Conservation (phyloP, 2,888 invertebrate species). For the Silvanus unidentatus region DNA sequence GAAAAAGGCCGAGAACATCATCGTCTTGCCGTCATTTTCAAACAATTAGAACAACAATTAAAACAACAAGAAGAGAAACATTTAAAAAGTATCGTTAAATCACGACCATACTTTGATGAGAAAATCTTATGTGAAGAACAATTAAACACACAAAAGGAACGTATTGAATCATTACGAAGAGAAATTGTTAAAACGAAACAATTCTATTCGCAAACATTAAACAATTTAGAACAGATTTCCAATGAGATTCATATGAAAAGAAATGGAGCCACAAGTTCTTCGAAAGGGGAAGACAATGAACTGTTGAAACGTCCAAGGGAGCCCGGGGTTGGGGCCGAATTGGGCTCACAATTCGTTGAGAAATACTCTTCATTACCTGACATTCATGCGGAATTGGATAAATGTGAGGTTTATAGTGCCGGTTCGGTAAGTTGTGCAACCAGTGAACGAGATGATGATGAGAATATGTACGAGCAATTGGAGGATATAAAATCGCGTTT, state of each 20-base stretch:
- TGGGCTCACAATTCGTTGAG: constrained; percentile 41
- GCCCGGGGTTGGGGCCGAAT: constrained; percentile 61
- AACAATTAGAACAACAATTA: constrained; percentile 74
- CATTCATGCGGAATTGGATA: constrained; percentile 53
- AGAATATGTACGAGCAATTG: constrained; percentile 47
- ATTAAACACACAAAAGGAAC: constrained; percentile 75
- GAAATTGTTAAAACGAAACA: constrained; percentile 74
- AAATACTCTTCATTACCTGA: constrained; percentile 42
- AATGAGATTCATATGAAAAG: constrained; percentile 80
- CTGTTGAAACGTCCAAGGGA: constrained; percentile 53
- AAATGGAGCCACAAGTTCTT: constrained; percentile 32
- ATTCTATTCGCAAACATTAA: constrained; percentile 75
- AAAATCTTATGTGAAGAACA: constrained; percentile 82
- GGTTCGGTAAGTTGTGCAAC: constrained; percentile 51
- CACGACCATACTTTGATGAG: constrained; percentile 86
- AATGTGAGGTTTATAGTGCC: constrained; percentile 52
- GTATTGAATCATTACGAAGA: constrained; percentile 74
- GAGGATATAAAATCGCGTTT: constrained; percentile 65
- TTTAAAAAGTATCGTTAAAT: constrained; percentile 75
- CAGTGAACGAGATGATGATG: constrained; percentile 47
- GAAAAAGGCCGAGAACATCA: constrained; percentile 86
- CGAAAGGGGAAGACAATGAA: constrained; percentile 36
- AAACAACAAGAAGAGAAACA: constrained; percentile 77
- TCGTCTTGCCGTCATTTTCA: constrained; percentile 71
- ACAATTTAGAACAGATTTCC: constrained; percentile 82